Evolutionary conservation across 2,888 invertebrate species (phyloP).

Genomic region (Eucera pruinosa): DNA sequence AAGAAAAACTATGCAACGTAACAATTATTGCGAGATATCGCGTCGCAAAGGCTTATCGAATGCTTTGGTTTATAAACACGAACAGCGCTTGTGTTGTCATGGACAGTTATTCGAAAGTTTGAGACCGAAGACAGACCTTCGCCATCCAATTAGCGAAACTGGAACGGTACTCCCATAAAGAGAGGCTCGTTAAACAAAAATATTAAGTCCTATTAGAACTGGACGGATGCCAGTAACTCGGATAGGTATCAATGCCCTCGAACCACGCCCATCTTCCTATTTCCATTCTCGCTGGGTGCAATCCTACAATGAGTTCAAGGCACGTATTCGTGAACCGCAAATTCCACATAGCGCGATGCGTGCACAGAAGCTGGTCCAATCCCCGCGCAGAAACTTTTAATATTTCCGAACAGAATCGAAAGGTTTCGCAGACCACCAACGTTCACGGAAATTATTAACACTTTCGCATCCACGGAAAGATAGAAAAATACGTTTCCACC

Average conservation of each 20-base stretch:
- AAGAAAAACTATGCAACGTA: too few species aligned
- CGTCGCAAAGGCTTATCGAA: constrained; percentile 4
- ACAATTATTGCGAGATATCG: neutral
- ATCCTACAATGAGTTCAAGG: constrained; percentile 54
- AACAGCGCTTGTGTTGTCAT: too few species aligned
- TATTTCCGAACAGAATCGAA: constrained; percentile 19
- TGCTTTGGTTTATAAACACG: neutral
- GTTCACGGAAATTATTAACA: constrained; percentile 18
- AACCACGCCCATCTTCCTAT: constrained; percentile 53
- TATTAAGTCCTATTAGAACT: constrained; percentile 80
- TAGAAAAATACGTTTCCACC: too few species aligned
- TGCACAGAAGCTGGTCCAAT: constrained; percentile 22
- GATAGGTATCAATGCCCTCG: constrained; percentile 70
- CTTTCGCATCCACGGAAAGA: neutral
- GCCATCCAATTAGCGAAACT: constrained; percentile 78
- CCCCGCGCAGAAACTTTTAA: constrained; percentile 39
- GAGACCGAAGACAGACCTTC: constrained; percentile 50
- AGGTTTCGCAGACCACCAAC: neutral
- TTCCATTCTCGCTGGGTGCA: constrained; percentile 52
- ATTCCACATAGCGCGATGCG: constrained; percentile 25
- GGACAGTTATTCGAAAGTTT: neutral
- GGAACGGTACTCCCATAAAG: constrained; percentile 75
- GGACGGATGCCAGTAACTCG: constrained; percentile 77
- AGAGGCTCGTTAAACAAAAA: constrained; percentile 81
- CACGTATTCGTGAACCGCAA: constrained; percentile 39